phyloP scores from a whole-genome alignment of 1,140 invertebrate genomes.

The Penaeus indicus region DNA sequence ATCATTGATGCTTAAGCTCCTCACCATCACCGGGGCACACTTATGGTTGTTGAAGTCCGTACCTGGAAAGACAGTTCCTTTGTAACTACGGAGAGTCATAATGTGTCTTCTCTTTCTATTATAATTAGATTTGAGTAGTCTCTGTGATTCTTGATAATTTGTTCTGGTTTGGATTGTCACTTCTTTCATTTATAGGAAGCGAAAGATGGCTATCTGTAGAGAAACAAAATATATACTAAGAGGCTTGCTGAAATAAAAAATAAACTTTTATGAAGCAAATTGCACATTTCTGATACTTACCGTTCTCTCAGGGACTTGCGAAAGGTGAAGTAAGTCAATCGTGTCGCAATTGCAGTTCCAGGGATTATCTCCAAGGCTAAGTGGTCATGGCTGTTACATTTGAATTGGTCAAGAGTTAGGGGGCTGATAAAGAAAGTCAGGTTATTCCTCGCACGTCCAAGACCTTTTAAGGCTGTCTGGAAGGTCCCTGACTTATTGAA shows the following conservation, averaged over 20 bases:
- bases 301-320: conserved; percentile 71
- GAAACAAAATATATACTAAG: too few relatives aligned
- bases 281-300: conserved; percentile 60
- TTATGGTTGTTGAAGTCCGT: conserved; percentile 22
- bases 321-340: conserved; percentile 73
- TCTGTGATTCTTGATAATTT: too few relatives aligned
- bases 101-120: not conserved
- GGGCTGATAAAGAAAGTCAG: conserved; percentile 68
- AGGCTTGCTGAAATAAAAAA: too few relatives aligned
- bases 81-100: too few relatives aligned
- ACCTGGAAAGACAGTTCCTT: too few relatives aligned
- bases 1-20: conserved; percentile 71
- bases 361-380: conserved; percentile 76
- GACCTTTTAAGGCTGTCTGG: conserved; percentile 68
- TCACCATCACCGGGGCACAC: conserved; percentile 63
- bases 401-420: conserved; percentile 34
- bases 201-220: too few relatives aligned
- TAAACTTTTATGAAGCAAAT: too few relatives aligned
- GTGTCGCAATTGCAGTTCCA: conserved; percentile 77
- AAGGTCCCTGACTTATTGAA: conserved; percentile 69
- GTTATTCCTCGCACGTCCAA: conserved; percentile 75
- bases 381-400: conserved; percentile 69
- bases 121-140: too few relatives aligned
- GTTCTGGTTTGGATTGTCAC: too few relatives aligned
- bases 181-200: too few relatives aligned